Conservation (phyloP, 2,113 vertebrate genomes). For the Equus quagga region DNA sequence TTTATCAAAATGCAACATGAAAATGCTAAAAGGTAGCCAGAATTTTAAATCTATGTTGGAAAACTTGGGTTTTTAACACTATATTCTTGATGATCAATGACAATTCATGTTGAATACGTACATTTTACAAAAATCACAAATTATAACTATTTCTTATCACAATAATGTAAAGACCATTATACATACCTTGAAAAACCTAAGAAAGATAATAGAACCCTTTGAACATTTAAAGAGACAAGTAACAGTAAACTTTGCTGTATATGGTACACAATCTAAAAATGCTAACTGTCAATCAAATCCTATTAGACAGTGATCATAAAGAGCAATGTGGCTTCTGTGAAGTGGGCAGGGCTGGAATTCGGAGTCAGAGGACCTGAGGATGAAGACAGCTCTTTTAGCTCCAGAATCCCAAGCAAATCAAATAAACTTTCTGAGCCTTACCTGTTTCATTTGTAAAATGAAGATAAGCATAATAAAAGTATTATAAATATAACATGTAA, state of each 20-base stretch:
- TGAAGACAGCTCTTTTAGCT: neutral
- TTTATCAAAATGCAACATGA: neutral
- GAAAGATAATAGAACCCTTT: neutral
- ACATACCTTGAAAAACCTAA: conserved; percentile 37
- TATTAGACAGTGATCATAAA: neutral
- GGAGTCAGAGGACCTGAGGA: neutral
- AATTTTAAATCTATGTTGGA: conserved; percentile 25
- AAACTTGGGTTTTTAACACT: conserved; percentile 39
- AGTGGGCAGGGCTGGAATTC: neutral
- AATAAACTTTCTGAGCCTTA: neutral
- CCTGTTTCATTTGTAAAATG: neutral
- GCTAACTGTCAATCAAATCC: neutral
- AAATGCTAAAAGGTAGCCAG: neutral
- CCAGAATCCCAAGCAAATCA: conserved; percentile 20
- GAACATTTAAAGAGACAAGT: conserved; percentile 21
- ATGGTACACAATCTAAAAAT: conserved; percentile 14
- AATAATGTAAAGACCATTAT: neutral
- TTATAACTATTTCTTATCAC: neutral
- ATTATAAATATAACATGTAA: neutral
- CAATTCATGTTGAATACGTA: conserved; percentile 24
- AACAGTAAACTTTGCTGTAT: neutral
- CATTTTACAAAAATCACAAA: conserved; percentile 30
- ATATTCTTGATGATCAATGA: neutral
- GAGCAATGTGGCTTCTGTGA: neutral
- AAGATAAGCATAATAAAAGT: neutral